Conservation (phyloP, 1,140 invertebrate species). For the Hycleus phaleratus region DNA sequence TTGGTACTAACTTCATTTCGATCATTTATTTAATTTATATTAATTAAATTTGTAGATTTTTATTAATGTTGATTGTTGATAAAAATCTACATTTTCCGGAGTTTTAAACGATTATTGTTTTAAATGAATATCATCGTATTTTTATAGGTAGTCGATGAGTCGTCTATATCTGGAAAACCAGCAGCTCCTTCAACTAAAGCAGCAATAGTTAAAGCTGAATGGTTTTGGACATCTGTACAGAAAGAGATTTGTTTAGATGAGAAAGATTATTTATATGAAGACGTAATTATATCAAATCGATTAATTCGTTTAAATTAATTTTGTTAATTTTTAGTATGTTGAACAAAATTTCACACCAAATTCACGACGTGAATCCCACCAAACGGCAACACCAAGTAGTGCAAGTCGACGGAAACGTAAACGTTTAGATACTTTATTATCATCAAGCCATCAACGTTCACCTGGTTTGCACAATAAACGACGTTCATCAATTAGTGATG, state of each 20-base stretch:
- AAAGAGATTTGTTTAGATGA: conserved; percentile 89
- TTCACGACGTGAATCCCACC: conserved; percentile 52
- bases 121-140: too few relatives aligned
- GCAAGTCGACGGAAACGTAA: conserved; percentile 62
- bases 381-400: conserved; percentile 42
- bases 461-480: conserved; percentile 52
- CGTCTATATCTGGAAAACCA: conserved; percentile 58
- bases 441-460: conserved; percentile 42
- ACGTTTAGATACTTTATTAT: conserved; percentile 46
- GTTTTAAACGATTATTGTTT: too few relatives aligned
- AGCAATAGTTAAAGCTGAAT: conserved; percentile 80
- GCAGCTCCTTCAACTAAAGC: conserved; percentile 52
- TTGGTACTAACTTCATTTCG: conserved; percentile 41
- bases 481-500: conserved; percentile 75
- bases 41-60: background rate
- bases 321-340: conserved; percentile 47
- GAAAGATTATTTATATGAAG: conserved; percentile 76
- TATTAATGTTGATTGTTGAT: background rate
- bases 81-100: too few relatives aligned
- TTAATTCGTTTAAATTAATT: background rate
- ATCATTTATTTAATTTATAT: background rate
- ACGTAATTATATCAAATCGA: conserved; percentile 50
- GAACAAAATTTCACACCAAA: conserved; percentile 49
- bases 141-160: conserved; percentile 70
- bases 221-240: conserved; percentile 97